Conservation (phyloP, 2,113 vertebrate genomes). For the Chloropsis hardwickii region DNA sequence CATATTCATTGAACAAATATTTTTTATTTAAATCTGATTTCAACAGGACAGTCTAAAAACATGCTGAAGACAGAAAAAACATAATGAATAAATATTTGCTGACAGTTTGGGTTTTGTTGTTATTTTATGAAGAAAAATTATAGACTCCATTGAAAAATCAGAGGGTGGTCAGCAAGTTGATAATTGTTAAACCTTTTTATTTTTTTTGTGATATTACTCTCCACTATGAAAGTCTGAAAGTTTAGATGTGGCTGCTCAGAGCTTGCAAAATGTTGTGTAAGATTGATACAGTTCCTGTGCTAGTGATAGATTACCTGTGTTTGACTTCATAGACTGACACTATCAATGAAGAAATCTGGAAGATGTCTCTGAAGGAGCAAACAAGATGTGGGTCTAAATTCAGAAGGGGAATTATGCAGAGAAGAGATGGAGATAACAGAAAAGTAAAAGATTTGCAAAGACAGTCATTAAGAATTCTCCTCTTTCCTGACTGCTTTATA, state of each 20-base stretch:
- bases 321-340: background rate
- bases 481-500: background rate
- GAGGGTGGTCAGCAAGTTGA: fast-evolving
- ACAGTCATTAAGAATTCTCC: background rate
- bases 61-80: background rate
- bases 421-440: background rate
- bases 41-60: background rate
- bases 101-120: background rate
- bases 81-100: background rate
- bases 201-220: background rate
- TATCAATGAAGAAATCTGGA: background rate
- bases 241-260: background rate
- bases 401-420: background rate
- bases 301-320: background rate
- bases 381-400: background rate
- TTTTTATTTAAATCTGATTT: background rate
- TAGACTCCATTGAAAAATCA: background rate
- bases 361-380: background rate
- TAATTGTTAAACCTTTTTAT: background rate
- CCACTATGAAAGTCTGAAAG: fast-evolving
- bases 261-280: background rate
- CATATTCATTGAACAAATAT: background rate
- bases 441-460: background rate
- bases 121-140: background rate
- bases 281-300: background rate